phyloP scores from a whole-genome alignment of 2,113 vertebrate species.

The Anthoscopus minutus region DNA sequence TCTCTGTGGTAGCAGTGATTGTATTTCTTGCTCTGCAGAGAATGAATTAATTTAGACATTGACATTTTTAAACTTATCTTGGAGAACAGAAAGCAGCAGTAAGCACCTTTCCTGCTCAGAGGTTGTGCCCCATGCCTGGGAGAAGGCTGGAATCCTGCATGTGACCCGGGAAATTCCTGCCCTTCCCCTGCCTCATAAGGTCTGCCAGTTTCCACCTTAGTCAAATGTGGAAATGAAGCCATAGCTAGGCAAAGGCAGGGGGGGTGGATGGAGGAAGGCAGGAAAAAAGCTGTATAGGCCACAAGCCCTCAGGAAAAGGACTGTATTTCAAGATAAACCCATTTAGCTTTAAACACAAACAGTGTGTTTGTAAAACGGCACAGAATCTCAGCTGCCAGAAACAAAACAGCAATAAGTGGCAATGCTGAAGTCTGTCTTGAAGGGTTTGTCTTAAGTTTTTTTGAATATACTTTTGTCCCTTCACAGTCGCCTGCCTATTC shows the following conservation, averaged over 20 bases:
- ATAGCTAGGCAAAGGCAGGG: neutral
- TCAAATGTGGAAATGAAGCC: neutral
- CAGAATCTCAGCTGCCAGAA: neutral
- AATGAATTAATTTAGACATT: neutral
- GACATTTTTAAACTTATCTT: neutral
- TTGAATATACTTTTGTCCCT: neutral
- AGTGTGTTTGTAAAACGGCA: neutral
- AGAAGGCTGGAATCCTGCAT: neutral
- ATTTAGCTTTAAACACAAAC: neutral
- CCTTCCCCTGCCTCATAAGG: neutral
- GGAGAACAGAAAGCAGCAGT: conserved; percentile 10
- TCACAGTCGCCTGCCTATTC: neutral
- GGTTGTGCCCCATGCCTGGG: neutral
- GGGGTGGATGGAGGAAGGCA: fast-evolving
- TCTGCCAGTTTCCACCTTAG: neutral
- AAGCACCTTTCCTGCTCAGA: neutral
- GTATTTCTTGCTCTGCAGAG: neutral
- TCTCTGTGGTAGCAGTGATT: neutral
- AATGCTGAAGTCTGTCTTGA: neutral
- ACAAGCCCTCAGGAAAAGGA: neutral
- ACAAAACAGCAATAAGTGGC: neutral
- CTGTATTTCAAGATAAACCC: neutral
- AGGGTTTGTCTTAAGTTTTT: neutral
- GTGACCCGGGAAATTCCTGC: conserved; percentile 23
- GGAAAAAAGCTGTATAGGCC: neutral